These are phyloP conservation scores for Drosophila paulistorum DNA, from an alignment of 1,140 invertebrate genomes.

Conservation along the genomic window DNA sequence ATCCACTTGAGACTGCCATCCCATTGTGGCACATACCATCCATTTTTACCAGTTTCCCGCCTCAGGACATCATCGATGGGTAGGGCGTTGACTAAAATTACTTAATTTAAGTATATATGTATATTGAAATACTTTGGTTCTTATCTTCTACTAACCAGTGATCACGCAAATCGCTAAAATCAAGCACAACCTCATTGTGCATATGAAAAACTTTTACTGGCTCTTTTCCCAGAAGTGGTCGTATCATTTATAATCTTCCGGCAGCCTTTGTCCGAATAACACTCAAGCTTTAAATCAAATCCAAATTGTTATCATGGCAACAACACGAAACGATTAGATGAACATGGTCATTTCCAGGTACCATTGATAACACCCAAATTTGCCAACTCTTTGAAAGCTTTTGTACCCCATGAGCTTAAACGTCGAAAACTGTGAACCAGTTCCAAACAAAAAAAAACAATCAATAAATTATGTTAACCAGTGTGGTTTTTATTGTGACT, in stretches of 20 bases:
- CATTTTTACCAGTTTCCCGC: conserved; percentile 47
- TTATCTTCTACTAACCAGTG: conserved; percentile 54
- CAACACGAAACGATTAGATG: conserved; percentile 22
- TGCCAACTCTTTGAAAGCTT: neutral
- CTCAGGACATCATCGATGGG: conserved; percentile 48
- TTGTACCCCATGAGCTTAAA: neutral
- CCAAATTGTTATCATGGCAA: conserved; percentile 34
- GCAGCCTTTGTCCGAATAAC: neutral
- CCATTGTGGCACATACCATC: conserved; percentile 62
- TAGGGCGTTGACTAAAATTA: conserved; percentile 37
- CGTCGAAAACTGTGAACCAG: neutral
- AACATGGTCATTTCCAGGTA: neutral
- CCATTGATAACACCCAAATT: conserved; percentile 18
- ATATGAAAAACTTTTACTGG: conserved; percentile 42
- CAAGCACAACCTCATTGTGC: conserved; percentile 60
- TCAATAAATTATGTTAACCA: too few relatives aligned
- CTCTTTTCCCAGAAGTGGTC: neutral
- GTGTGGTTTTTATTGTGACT: conserved; percentile 20
- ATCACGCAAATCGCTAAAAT: conserved; percentile 53
- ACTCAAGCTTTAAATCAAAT: conserved; percentile 29
- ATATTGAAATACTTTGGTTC: neutral
- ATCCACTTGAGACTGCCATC: conserved; percentile 50
- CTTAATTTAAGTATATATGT: neutral
- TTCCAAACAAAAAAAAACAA: neutral
- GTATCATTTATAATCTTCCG: conserved; percentile 56